A percentile compares a stretch with the other conserved stretches of the same genome.
phyloP scores from a whole-genome alignment of 2,797 vertebrate species.

The Tangara arthus region DNA sequence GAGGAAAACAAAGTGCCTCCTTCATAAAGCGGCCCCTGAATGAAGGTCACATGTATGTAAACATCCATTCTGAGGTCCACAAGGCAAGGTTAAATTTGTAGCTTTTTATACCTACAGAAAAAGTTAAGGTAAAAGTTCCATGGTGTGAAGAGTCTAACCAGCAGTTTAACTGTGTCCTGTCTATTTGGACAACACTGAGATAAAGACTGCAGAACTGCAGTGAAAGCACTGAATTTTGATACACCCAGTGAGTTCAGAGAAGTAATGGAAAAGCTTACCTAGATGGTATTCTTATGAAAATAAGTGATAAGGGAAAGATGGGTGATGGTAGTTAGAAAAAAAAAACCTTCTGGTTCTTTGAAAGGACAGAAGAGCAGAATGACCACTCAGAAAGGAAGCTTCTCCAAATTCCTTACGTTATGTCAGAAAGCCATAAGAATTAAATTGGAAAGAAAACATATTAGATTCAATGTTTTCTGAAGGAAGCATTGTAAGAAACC shows the following conservation, averaged over 20 bases:
- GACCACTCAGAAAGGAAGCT: background rate
- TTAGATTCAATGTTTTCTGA: background rate
- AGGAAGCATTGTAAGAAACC: background rate
- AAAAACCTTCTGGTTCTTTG: background rate
- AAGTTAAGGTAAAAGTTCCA: background rate
- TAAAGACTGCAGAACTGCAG: background rate
- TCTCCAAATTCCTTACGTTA: background rate
- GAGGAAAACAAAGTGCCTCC: background rate
- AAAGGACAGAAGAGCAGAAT: background rate
- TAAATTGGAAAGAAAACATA: background rate
- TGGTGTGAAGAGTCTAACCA: accelerated
- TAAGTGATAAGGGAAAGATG: background rate
- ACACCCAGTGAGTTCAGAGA: background rate
- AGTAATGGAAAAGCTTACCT: background rate
- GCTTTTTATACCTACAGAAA: background rate
- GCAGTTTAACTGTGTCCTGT: background rate
- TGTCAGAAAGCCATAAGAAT: background rate
- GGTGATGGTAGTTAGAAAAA: background rate
- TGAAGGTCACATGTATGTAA: background rate
- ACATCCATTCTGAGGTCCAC: background rate
- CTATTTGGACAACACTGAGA: background rate
- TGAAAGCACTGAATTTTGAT: background rate
- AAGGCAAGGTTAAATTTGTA: background rate
- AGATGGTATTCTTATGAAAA: background rate
- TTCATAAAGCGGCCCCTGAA: background rate